phyloP scores from a whole-genome alignment of 92 coral and sea anemone species.

The Phenganax stokvisi region DNA sequence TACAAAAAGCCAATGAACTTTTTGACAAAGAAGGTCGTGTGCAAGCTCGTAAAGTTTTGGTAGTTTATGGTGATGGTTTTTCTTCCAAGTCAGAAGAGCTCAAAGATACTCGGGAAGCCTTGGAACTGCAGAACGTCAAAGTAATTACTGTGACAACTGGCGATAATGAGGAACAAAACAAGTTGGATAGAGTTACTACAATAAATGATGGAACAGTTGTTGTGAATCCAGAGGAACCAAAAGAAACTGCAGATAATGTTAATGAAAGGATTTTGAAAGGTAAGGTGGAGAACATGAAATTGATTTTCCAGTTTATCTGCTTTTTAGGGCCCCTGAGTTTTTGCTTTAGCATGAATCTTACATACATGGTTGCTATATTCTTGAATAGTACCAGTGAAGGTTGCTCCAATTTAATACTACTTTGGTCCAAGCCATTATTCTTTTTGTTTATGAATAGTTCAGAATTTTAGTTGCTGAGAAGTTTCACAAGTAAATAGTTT shows the following conservation, averaged over 20 bases:
- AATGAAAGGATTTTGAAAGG: conserved; percentile 29
- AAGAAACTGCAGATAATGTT: not conserved
- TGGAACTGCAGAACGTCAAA: conserved; percentile 14
- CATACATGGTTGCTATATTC: no score
- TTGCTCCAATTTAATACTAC: no score
- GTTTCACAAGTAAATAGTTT: no score
- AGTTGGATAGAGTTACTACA: conserved; percentile 6
- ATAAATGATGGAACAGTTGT: conserved; percentile 16
- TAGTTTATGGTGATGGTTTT: conserved; percentile 60
- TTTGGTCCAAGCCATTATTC: no score
- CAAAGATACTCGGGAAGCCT: not conserved
- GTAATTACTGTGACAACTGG: conserved; percentile 23
- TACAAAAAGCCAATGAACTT: conserved; percentile 36
- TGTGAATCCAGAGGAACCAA: conserved; percentile 1
- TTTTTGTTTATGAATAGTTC: no score
- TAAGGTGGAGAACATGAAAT: not conserved
- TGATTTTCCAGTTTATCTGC: not conserved
- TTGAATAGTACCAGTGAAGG: no score
- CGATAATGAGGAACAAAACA: conserved; percentile 10
- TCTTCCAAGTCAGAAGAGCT: conserved; percentile 9
- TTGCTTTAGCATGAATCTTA: no score
- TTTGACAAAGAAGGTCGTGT: conserved; percentile 46
- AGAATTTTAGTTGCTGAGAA: no score
- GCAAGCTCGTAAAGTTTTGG: conserved; percentile 62
- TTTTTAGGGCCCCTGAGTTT: not conserved